Evolutionary conservation across 2,888 invertebrate genomes (phyloP), one percentile per base, ranked within the genome.

Genomic region (Drosophila tanythrix): DNA sequence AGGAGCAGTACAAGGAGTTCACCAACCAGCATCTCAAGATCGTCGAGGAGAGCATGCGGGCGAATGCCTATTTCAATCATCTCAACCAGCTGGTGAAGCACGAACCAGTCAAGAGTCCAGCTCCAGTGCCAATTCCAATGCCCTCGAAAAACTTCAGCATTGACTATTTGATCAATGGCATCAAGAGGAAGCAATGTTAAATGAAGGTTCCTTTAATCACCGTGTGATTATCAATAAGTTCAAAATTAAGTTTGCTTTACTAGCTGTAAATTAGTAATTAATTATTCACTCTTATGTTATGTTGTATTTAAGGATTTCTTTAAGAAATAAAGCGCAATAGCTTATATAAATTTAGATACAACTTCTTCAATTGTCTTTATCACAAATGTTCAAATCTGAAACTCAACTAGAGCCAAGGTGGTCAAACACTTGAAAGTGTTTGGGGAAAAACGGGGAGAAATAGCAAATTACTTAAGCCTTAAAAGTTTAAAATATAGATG

Each of bases 1-100:
- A 92, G 36, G 89, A 90, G 40, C 86, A 92, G 55, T 92, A 92
- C 72, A 92, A 91, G 51, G 82, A 90, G 48, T 83, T 81, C 36
- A 72, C 72, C 3, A 10, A 64, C 1, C 73, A 86, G n/a, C 81
- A 91, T 57, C 64, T 83, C 2, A 74, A 81, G 25, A 80, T 91
- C 31, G 78, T 83, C 3, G 91, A 92, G 67, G 76, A 84, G 51
- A 80, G 88, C 2, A 76, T 91, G 68, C 74, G 92, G 7, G 80
- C 89, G 5, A 71, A 81, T 0, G 88, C 79, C 18, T 92, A 91
- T 53, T 79, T 91, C 36, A 83, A 90, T n/a, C 81, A 90, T 53
- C 66, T 92, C 40, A 82, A 82, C 43, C 81, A 83, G 15, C 50
- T 90, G 36, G 63, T 78, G 18, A 66, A 75, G 35, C 59, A 61